Percentiles rank a stretch among this genome's conserved stretches.
These are phyloP conservation scores for Nanorana parkeri DNA, from an alignment of 2,113 vertebrate genomes.

Conservation along the genomic window DNA sequence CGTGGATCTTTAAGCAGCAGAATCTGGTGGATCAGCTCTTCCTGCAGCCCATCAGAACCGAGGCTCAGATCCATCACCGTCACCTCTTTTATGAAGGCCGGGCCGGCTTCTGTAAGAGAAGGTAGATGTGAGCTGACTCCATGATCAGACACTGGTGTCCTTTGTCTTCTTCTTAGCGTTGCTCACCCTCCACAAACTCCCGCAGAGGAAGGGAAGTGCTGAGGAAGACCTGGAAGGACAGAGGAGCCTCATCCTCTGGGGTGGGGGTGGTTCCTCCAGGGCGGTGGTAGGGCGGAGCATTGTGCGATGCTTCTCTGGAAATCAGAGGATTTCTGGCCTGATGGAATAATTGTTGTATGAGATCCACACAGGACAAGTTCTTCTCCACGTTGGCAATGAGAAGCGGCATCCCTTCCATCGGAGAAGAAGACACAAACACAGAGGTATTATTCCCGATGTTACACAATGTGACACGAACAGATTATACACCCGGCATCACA, in stretches of 20 bases:
- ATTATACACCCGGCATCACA: too few relatives aligned
- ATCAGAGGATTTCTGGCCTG: too few relatives aligned
- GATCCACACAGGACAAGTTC: not conserved
- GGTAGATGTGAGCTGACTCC: not conserved
- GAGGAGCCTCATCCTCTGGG: constrained; percentile 45
- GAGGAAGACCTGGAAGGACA: constrained; percentile 75
- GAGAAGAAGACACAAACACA: too few relatives aligned
- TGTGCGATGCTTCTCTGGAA: too few relatives aligned
- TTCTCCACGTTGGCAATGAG: constrained; percentile 32
- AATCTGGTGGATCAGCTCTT: constrained; percentile 77
- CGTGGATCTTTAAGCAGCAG: constrained; percentile 66
- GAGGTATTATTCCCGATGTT: too few relatives aligned
- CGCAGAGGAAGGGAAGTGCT: constrained; percentile 73
- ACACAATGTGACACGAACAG: too few relatives aligned
- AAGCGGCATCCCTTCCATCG: not conserved
- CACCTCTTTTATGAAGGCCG: constrained; percentile 71
- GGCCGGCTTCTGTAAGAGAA: constrained; percentile 70
- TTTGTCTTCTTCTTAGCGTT: not conserved
- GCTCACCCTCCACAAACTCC: constrained; percentile 72
- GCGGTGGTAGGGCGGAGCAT: not conserved
- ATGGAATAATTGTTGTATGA: not conserved
- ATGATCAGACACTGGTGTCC: not conserved
- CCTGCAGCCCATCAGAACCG: constrained; percentile 71
- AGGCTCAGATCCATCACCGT: constrained; percentile 77
- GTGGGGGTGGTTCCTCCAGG: accelerated